phyloP scores from a whole-genome alignment of 2,797 vertebrate species.

The Geotrypetes seraphini region DNA sequence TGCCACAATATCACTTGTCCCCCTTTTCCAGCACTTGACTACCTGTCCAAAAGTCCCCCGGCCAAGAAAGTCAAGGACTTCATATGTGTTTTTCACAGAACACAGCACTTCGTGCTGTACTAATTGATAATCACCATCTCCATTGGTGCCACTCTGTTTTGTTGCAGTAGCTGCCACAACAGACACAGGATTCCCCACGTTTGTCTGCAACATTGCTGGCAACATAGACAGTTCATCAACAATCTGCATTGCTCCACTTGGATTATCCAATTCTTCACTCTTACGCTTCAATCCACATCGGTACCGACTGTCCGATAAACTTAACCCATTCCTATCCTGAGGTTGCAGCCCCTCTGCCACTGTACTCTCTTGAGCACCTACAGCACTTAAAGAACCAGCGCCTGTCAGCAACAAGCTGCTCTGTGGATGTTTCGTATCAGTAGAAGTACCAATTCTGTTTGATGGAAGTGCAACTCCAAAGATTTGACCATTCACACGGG shows the following conservation, averaged over 20 bases:
- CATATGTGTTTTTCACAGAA: constrained; percentile 95
- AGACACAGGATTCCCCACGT: constrained; percentile 72
- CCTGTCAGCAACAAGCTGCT: constrained; percentile 75
- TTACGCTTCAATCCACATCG: constrained; percentile 98
- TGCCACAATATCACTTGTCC: constrained; percentile 90
- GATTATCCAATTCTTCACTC: constrained; percentile 87
- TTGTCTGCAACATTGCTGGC: constrained; percentile 94
- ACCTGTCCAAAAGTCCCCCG: constrained; percentile 97
- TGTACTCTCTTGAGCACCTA: constrained; percentile 59
- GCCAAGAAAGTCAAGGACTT: constrained; percentile 96
- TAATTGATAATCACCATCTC: constrained; percentile 93
- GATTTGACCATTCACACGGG: constrained; percentile 89
- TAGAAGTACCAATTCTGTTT: constrained; percentile 66
- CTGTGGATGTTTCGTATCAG: constrained; percentile 79
- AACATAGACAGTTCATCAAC: constrained; percentile 92
- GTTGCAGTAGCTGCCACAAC: constrained; percentile 58
- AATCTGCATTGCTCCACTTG: constrained; percentile 89
- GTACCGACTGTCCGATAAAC: constrained; percentile 75
- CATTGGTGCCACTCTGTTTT: constrained; percentile 65
- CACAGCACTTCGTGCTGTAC: constrained; percentile 95
- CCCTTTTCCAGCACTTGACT: constrained; percentile 98
- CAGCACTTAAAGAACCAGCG: constrained; percentile 65
- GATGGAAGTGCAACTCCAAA: constrained; percentile 76
- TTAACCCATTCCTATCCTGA: constrained; percentile 57
- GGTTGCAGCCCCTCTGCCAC: constrained; percentile 43